Evolutionary conservation across 2,797 vertebrate species (phyloP), one percentile per base, ranked within the genome.

Genomic region (Tolypeutes matacus): DNA sequence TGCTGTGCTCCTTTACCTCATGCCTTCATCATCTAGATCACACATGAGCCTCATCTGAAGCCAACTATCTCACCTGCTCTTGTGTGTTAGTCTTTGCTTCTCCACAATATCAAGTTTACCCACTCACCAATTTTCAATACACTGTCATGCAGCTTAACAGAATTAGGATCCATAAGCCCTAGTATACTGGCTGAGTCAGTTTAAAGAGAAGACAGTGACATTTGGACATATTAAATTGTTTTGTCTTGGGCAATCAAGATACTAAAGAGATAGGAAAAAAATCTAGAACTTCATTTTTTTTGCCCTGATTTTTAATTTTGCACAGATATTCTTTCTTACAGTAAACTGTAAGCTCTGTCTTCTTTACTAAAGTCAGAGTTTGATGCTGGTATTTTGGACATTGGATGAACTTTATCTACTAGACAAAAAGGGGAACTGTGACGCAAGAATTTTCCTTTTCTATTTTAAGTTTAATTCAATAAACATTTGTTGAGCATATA

Each of bases 171-270:
- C 31, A 29, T n/a, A 60, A 34, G 14, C 17, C 14, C 56, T 85
- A 10, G 5, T 51, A 67, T 9, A 46, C 1, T 13, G 15, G 60
- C 34, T 49, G 18, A 73, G 5, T 67, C 78, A 29, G 5, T 81
- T 42, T 80, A n/a, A 94, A 93, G 13, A 93, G 36, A 85, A 93
- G 27, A 64, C 27, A n/a, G 7, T 36, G 65, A 15, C 58, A 34
- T 81, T 89, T 93, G 21, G 56, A 85, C 15, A 82, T 14, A 14
- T 53, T 60, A 72, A 60, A 34, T 17, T 86, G 10, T 87, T 93
- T 94, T 93, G 53, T 91, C 73, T 76, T 81, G 23, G 67, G 27
- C 65, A 75, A 80, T 75, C 64, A 85, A 85, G 23, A 81, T 80
- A 75, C 42, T 42, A 73, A 82, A 67, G 34, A 82, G 11, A 83